Percentiles rank a stretch among this genome's conserved stretches.
Conservation (phyloP, 2,888 invertebrate genomes). For the Drosophila anomalata region DNA sequence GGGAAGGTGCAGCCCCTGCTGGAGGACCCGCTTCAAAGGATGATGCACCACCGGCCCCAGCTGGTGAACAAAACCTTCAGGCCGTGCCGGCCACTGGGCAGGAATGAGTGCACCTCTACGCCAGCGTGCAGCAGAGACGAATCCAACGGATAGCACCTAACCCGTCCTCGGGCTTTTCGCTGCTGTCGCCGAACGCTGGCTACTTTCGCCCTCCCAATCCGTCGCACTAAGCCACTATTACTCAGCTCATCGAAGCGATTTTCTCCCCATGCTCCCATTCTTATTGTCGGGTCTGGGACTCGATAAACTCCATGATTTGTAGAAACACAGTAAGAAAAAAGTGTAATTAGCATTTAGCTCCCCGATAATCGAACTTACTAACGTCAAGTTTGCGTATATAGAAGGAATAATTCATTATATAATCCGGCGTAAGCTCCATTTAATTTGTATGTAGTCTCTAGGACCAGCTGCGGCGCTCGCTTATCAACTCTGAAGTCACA, state of each 20-base stretch:
- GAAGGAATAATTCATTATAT: slow-evolving; percentile 21
- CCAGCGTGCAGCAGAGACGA: slow-evolving; percentile 52
- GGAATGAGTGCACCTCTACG: slow-evolving; percentile 70
- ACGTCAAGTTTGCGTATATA: slow-evolving; percentile 39
- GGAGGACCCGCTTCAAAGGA: slow-evolving; percentile 41
- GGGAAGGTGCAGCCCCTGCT: slow-evolving; percentile 18
- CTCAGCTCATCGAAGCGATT: slow-evolving; percentile 42
- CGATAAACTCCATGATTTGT: slow-evolving; percentile 36
- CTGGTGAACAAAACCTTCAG: slow-evolving; percentile 56
- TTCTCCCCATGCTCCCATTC: slow-evolving; percentile 14
- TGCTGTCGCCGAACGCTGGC: slow-evolving; percentile 71
- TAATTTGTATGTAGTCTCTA: slow-evolving; percentile 44
- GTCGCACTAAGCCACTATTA: slow-evolving; percentile 23
- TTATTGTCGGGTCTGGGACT: slow-evolving; percentile 58
- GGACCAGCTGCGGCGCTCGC: slow-evolving; percentile 35
- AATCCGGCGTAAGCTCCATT: slow-evolving; percentile 29
- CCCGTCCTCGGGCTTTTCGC: slow-evolving; percentile 45
- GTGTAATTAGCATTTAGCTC: slow-evolving; percentile 66
- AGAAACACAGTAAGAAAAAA: slow-evolving; percentile 25
- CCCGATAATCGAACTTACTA: slow-evolving; percentile 62
- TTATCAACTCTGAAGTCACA: slow-evolving; percentile 3
- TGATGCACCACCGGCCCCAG: slow-evolving; percentile 39
- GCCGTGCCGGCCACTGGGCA: slow-evolving; percentile 63
- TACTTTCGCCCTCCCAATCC: slow-evolving; percentile 58
- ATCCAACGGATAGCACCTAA: slow-evolving; percentile 24